A percentile compares a stretch with the other conserved stretches of the same genome.
Evolutionary conservation across 2,888 invertebrate species (phyloP).

Genomic region (Lordiphosa andalusiaca): DNA sequence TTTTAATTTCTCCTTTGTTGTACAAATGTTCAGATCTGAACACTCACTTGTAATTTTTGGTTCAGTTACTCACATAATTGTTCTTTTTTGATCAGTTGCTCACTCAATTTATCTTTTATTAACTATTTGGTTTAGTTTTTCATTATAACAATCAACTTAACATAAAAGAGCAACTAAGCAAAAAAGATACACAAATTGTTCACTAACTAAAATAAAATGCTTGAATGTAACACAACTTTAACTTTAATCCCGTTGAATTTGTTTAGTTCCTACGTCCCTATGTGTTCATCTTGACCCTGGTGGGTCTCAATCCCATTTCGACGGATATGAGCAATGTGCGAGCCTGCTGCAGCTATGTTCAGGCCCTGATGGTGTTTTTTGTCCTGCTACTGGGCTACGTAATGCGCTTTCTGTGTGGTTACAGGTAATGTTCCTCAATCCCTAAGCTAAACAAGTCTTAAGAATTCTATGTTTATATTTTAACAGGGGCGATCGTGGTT

Average conservation of each 20-base stretch:
- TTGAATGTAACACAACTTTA: neutral
- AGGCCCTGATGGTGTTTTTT: constrained; percentile 85
- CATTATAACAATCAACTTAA: too few relatives aligned
- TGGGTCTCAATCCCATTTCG: constrained; percentile 87
- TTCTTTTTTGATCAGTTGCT: too few relatives aligned
- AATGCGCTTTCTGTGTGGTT: constrained; percentile 90
- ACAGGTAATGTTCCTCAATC: constrained; percentile 81
- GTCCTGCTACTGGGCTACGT: constrained; percentile 87
- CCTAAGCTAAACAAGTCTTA: neutral
- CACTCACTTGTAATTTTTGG: too few relatives aligned
- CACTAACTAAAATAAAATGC: too few relatives aligned
- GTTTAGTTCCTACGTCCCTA: constrained; percentile 88
- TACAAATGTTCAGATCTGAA: too few relatives aligned
- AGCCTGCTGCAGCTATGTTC: constrained; percentile 85
- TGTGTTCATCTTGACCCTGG: constrained; percentile 86
- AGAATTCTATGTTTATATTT: neutral
- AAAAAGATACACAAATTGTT: too few relatives aligned
- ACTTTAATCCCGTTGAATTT: neutral
- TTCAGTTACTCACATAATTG: too few relatives aligned
- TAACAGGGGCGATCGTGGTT: constrained; percentile 76
- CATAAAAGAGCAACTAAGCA: too few relatives aligned
- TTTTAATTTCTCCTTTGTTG: too few relatives aligned
- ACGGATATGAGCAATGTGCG: constrained; percentile 84
- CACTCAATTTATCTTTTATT: too few relatives aligned
- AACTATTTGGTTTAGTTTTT: too few relatives aligned